phyloP scores from a whole-genome alignment of 2,888 invertebrate species.

The Blastobasis adustella region DNA sequence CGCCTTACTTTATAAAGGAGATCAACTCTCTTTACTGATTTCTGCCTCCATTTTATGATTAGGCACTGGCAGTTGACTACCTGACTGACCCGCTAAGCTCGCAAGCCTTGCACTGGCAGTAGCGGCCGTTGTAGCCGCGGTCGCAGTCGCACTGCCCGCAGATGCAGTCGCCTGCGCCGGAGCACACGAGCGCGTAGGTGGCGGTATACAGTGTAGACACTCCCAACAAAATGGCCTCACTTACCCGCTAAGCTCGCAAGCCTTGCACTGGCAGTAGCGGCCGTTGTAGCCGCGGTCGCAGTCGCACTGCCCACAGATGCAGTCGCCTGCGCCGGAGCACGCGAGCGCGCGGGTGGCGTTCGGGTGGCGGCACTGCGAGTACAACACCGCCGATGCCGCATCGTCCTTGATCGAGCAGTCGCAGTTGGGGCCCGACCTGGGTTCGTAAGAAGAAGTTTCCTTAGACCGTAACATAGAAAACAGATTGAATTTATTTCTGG shows the following conservation, averaged over 20 bases:
- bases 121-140: slow-evolving; percentile 71
- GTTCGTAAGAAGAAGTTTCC: background rate
- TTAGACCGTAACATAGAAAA: too few species aligned
- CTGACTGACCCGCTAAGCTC: slow-evolving; percentile 32
- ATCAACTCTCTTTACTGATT: too few species aligned
- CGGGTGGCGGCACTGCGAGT: slow-evolving; percentile 48
- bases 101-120: slow-evolving; percentile 78
- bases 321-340: slow-evolving; percentile 84
- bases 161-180: slow-evolving; percentile 83
- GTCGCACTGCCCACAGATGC: slow-evolving; percentile 83
- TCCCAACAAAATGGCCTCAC: slow-evolving; percentile 8
- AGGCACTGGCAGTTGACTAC: too few species aligned
- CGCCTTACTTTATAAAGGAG: too few species aligned
- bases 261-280: slow-evolving; percentile 77
- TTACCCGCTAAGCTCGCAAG: slow-evolving; percentile 69
- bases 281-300: slow-evolving; percentile 78
- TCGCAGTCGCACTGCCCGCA: slow-evolving; percentile 86
- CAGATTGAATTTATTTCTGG: background rate
- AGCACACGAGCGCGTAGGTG: slow-evolving; percentile 67
- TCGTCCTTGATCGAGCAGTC: slow-evolving; percentile 67
- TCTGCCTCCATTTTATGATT: too few species aligned
- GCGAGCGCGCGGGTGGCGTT: slow-evolving; percentile 72
- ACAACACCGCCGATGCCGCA: slow-evolving; percentile 49
- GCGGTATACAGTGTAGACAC: slow-evolving; percentile 8
- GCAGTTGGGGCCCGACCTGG: slow-evolving; percentile 72